Evolutionary conservation across 2,797 vertebrate genomes (phyloP), one percentile per base, ranked within the genome.

Genomic region (Molossus molossus): DNA sequence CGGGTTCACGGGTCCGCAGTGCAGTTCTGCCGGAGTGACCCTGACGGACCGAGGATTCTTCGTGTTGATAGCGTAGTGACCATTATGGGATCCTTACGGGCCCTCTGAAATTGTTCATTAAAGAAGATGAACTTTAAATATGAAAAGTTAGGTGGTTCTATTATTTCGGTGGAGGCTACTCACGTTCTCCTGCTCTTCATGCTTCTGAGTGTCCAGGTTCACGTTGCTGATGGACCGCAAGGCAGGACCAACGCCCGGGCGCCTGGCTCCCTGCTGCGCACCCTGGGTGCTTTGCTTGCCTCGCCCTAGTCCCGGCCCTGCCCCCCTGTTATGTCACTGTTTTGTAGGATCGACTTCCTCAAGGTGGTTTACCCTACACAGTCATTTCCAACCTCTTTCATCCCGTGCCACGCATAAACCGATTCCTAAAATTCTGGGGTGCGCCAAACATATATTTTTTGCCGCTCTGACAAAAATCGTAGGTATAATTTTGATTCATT

Each of bases 81-180:
- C 79, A 62, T 93, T 48, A 81, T n/a, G 29, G 79, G 6, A 33
- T 33, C 33, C 33, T 33, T 55, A 73, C 11, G 48, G 18, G 58
- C 40, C 72, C 40, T 65, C 7, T 27, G 83, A 87, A 90, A 21
- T 40, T 65, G 1, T 12, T 1, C 17, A 45, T 82, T n/a, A 37
- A n/a, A 62, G 33, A 64, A 76, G 64, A 82, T 60, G 82, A 21
- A 45, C 77, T 77, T 92, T 90, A 55, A 58, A 77, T 55, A 62
- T 70, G 81, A 81, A 87, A 79, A 29, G 40, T 77, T 72, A 20
- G 25, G 8, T 48, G 48, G 65, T 83, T 85, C 21, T 90, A 23
- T 89, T 73, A 60, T 92, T 90, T 84, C 11, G 69, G 9, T 21
- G 64, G 21, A 9, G 67, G 6, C 37, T 65, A 64, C 7, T 13